Evolutionary conservation across 2,113 vertebrate species (phyloP).

Genomic region (Rhineura floridana): DNA sequence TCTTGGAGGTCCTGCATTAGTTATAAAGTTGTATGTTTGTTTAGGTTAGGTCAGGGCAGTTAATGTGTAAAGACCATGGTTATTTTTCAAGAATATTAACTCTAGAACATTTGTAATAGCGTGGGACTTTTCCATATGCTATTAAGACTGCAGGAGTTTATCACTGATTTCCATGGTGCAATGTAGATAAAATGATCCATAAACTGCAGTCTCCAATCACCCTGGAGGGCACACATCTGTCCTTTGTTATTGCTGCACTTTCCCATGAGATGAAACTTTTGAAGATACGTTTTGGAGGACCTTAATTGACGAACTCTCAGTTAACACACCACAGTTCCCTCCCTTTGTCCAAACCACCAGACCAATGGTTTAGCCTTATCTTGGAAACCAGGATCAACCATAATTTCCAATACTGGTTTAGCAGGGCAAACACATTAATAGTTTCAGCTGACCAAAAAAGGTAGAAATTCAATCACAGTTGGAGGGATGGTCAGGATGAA

Average conservation of each 20-base stretch:
- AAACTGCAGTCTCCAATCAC: neutral
- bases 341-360: neutral
- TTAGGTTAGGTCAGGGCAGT: neutral
- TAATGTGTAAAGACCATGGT: neutral
- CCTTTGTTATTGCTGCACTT: neutral
- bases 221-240: neutral
- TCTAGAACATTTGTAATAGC: neutral
- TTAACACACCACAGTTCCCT: neutral
- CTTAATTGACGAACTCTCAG: neutral
- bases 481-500: no score
- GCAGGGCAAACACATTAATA: neutral
- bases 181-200: no score
- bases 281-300: neutral
- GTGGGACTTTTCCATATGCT: neutral
- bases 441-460: neutral
- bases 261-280: neutral
- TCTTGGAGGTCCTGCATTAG: neutral
- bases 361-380: neutral
- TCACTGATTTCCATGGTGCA: neutral
- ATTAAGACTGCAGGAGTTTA: neutral
- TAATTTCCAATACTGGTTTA: neutral
- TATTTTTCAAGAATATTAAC: neutral
- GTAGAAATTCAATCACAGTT: neutral
- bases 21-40: neutral
- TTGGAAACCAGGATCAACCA: neutral